A percentile compares a stretch with the other conserved stretches of the same genome.
These are phyloP conservation scores for Calephelis virginiensis DNA, from an alignment of 1,140 invertebrate species.

Conservation along the genomic window DNA sequence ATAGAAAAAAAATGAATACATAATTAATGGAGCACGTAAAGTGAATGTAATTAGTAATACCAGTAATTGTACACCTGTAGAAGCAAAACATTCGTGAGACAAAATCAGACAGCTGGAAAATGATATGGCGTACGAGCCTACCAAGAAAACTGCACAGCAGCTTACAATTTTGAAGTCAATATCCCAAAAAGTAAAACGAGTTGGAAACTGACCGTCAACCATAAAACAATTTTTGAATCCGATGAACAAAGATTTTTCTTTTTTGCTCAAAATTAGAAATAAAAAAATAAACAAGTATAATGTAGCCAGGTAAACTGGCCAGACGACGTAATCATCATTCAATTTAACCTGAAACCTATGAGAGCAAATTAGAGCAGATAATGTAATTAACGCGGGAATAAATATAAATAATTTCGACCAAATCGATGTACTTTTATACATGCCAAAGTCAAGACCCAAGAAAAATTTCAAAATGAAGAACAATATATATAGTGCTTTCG, in stretches of 20 bases:
- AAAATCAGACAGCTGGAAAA: not conserved
- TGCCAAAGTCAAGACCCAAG: not conserved
- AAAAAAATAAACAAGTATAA: not conserved
- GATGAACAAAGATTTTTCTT: not conserved
- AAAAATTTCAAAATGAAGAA: not conserved
- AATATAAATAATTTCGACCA: too few relatives aligned
- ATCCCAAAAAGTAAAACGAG: not conserved
- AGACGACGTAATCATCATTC: not conserved
- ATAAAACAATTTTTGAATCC: not conserved
- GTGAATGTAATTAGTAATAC: not conserved
- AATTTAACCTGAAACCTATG: not conserved
- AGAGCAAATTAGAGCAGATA: not conserved
- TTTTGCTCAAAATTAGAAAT: not conserved
- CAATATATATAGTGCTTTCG: too few relatives aligned
- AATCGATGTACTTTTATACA: too few relatives aligned
- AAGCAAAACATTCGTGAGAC: not conserved
- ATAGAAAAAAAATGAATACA: conserved; percentile 11
- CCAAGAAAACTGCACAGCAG: not conserved
- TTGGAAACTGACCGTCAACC: not conserved
- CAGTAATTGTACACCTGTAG: not conserved
- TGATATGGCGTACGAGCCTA: not conserved
- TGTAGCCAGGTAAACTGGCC: not conserved
- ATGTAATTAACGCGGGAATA: too few relatives aligned
- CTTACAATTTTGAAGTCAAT: conserved; percentile 1
- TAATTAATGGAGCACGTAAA: conserved; percentile 6